phyloP scores from a whole-genome alignment of 1,140 invertebrate species.

The Pachypsylla venusta region DNA sequence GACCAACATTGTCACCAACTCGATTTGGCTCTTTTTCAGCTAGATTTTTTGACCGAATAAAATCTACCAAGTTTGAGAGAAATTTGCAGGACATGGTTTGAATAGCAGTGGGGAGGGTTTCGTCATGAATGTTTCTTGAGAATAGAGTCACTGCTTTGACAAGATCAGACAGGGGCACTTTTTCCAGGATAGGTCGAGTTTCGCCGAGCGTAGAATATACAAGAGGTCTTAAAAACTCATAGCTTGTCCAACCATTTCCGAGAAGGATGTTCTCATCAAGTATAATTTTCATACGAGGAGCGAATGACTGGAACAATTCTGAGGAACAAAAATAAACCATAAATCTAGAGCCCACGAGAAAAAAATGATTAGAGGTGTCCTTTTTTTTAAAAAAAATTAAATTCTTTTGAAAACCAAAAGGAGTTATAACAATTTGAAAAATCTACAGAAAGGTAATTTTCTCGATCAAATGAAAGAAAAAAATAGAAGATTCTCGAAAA shows the following conservation, averaged over 20 bases:
- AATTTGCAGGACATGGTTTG: conserved; percentile 95
- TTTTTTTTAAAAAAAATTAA: no score
- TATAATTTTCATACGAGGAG: conserved; percentile 78
- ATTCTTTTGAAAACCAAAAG: no score
- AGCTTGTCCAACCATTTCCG: conserved; percentile 84
- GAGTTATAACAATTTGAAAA: no score
- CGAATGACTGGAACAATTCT: conserved; percentile 92
- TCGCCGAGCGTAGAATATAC: conserved; percentile 93
- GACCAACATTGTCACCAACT: conserved; percentile 32
- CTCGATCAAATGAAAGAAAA: no score
- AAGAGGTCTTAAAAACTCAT: conserved; percentile 78
- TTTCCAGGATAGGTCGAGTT: conserved; percentile 85
- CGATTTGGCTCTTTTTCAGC: conserved; percentile 47
- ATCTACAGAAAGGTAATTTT: no score
- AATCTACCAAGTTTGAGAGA: conserved; percentile 85
- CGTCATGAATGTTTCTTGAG: conserved; percentile 92
- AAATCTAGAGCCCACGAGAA: no score
- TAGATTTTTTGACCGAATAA: conserved; percentile 77
- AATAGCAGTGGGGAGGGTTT: conserved; percentile 78
- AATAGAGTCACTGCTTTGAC: conserved; percentile 83
- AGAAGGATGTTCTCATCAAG: conserved; percentile 89
- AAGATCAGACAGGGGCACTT: conserved; percentile 67
- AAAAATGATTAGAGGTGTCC: no score
- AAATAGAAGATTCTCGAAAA: no score
- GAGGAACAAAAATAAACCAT: conserved; percentile 23